phyloP scores from a whole-genome alignment of 2,888 invertebrate genomes.

The Phengaris alcon region DNA sequence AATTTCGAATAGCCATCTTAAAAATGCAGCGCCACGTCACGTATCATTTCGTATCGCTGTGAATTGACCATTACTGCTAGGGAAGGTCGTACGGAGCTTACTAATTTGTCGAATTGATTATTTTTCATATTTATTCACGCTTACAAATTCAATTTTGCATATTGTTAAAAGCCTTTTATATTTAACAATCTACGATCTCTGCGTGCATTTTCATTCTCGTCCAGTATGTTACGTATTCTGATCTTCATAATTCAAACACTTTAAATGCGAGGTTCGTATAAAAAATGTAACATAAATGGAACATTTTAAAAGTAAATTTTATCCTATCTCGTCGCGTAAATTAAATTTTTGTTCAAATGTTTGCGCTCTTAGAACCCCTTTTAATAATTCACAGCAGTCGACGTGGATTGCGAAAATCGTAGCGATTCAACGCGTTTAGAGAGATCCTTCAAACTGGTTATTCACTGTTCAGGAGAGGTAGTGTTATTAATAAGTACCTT shows the following conservation, averaged over 20 bases:
- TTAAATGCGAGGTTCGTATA: neutral
- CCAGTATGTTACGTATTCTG: constrained; percentile 13
- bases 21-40: no score
- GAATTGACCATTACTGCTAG: no score
- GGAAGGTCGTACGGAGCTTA: neutral
- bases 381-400: constrained; percentile 23
- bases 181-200: neutral
- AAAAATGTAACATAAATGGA: constrained; percentile 15
- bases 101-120: neutral
- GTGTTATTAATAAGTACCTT: no score
- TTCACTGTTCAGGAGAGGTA: no score
- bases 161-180: neutral
- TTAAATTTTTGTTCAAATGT: constrained; percentile 27
- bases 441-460: neutral
- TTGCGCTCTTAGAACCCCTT: constrained; percentile 22
- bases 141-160: neutral
- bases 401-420: neutral
- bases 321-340: constrained; percentile 25
- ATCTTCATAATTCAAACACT: constrained; percentile 24
- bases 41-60: no score
- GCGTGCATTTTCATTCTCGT: neutral
- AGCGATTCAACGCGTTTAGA: constrained; percentile 17
- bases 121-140: neutral
- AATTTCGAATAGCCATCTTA: no score
- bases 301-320: constrained; percentile 23